A percentile compares a stretch with the other conserved stretches of the same genome.
These are phyloP conservation scores for Psittacara wagleri DNA, from an alignment of 2,113 vertebrate species.

Conservation along the genomic window DNA sequence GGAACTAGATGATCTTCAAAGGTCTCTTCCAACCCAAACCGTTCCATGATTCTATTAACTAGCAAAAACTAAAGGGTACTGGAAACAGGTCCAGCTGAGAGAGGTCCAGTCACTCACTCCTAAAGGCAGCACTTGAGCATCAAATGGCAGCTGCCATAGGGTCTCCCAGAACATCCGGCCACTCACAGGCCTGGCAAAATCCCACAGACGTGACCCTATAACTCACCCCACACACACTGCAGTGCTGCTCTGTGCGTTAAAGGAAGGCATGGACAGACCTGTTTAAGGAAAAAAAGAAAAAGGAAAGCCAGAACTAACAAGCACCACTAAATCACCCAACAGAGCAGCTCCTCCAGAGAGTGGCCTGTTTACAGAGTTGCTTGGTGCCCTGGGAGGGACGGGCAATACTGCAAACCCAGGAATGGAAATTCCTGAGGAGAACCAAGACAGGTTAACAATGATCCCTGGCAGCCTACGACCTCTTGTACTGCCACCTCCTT, in stretches of 20 bases:
- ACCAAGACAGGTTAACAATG: not conserved
- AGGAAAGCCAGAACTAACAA: not conserved
- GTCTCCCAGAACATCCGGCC: not conserved
- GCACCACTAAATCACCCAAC: not conserved
- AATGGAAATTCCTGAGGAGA: not conserved
- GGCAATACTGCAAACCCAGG: not conserved
- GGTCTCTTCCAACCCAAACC: not conserved
- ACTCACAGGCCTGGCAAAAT: not conserved
- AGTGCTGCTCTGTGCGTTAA: not conserved
- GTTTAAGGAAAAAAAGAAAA: not conserved
- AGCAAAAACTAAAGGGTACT: not conserved
- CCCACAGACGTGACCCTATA: not conserved
- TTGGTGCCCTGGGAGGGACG: not conserved
- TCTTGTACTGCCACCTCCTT: not conserved
- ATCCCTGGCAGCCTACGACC: not conserved
- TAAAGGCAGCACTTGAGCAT: not conserved
- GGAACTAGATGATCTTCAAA: not conserved
- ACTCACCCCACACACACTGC: not conserved
- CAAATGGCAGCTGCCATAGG: not conserved
- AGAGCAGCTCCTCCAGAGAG: not conserved
- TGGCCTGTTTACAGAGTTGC: not conserved
- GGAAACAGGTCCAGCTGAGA: not conserved
- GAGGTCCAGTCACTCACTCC: not conserved
- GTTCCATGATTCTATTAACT: not conserved
- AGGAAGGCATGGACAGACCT: not conserved